These are phyloP conservation scores for Atta texana DNA, from an alignment of 1,140 invertebrate species.

Conservation along the genomic window DNA sequence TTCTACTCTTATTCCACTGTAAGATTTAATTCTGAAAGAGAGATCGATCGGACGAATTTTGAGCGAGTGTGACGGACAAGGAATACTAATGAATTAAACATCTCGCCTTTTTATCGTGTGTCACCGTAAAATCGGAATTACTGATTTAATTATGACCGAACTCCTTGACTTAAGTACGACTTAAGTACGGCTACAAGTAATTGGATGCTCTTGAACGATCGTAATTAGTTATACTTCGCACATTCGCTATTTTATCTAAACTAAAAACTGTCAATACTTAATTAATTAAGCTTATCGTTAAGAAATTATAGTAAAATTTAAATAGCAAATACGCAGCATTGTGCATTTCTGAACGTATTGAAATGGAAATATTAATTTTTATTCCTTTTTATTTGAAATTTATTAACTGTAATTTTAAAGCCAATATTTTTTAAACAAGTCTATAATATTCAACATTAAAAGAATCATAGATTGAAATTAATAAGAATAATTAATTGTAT, in stretches of 20 bases:
- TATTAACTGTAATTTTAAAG: background rate
- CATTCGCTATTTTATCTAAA: constrained; percentile 16
- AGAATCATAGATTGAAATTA: background rate
- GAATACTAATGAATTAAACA: constrained; percentile 49
- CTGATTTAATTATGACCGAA: constrained; percentile 52
- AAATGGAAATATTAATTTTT: constrained; percentile 2
- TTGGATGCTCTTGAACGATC: background rate
- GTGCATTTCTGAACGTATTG: background rate
- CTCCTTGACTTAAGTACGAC: constrained; percentile 8
- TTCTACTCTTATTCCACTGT: background rate
- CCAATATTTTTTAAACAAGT: constrained; percentile 6
- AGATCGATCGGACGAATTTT: constrained; percentile 19
- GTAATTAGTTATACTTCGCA: constrained; percentile 28
- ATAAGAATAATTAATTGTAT: background rate
- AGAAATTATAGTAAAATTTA: background rate
- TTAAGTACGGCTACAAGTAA: background rate
- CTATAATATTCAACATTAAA: background rate
- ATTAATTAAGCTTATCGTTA: constrained; percentile 11
- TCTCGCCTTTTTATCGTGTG: constrained; percentile 34
- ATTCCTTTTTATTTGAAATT: background rate
- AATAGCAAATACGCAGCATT: background rate
- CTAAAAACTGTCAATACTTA: background rate
- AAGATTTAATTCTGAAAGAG: background rate
- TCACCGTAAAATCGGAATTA: constrained; percentile 51
- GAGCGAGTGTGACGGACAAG: background rate